A percentile compares a stretch with the other conserved stretches of the same genome.
phyloP scores from a whole-genome alignment of 1,140 invertebrate species.

The honey bee (Apis mellifera) region DNA sequence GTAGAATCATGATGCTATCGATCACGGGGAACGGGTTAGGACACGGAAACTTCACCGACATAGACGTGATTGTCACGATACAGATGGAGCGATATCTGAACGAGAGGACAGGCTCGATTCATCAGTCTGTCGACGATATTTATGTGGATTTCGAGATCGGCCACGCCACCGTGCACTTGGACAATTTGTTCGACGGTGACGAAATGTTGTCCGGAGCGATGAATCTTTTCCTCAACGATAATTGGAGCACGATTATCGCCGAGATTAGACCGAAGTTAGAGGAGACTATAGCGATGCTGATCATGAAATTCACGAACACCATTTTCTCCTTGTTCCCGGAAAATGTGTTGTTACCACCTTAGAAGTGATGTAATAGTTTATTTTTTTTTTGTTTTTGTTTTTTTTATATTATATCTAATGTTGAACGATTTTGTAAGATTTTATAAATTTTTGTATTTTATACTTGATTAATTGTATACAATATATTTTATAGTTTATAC shows the following conservation, averaged over 20 bases:
- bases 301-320: slow-evolving; percentile 84
- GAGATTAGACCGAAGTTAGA: slow-evolving; percentile 84
- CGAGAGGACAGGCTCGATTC: slow-evolving; percentile 73
- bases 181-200: slow-evolving; percentile 88
- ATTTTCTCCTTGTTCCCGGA: slow-evolving; percentile 77
- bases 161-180: slow-evolving; percentile 83
- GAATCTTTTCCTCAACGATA: slow-evolving; percentile 84
- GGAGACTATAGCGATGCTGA: slow-evolving; percentile 80
- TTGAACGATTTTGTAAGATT: not conserved
- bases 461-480: no score
- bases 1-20: slow-evolving; percentile 85
- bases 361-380: slow-evolving; percentile 7
- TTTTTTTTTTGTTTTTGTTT: not conserved
- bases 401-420: no score
- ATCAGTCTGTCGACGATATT: slow-evolving; percentile 84
- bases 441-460: not conserved
- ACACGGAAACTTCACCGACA: slow-evolving; percentile 84
- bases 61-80: slow-evolving; percentile 83
- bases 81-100: slow-evolving; percentile 82
- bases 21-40: slow-evolving; percentile 83
- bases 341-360: slow-evolving; percentile 73
- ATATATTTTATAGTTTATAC: no score
- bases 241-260: slow-evolving; percentile 84
- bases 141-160: slow-evolving; percentile 84
- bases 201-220: slow-evolving; percentile 84